Conservation (phyloP, 1,140 invertebrate species). For the Tetranychus cinnabarinus region DNA sequence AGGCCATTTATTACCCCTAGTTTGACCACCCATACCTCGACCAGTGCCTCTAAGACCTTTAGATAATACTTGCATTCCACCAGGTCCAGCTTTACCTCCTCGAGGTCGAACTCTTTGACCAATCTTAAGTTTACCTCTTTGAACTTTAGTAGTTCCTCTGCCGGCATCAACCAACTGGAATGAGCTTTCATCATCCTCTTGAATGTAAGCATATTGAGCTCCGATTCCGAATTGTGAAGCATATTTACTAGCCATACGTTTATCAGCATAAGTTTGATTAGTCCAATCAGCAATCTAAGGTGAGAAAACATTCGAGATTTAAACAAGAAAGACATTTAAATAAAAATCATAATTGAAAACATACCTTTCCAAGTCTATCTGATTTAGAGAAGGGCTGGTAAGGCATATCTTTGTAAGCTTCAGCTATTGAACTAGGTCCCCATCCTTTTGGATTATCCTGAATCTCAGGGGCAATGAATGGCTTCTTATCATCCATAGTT, state of each 20-base stretch:
- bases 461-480: conserved; percentile 42
- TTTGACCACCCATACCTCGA: background rate
- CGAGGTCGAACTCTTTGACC: conserved; percentile 22
- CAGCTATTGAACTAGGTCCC: conserved; percentile 81
- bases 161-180: conserved; percentile 93
- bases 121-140: conserved; percentile 50
- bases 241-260: conserved; percentile 85
- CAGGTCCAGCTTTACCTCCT: conserved; percentile 26
- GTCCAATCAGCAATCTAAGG: conserved; percentile 85
- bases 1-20: conserved; percentile 48
- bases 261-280: conserved; percentile 73
- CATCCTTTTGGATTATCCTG: conserved; percentile 76
- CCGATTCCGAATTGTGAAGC: conserved; percentile 71
- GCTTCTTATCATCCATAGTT: background rate
- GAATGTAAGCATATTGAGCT: conserved; percentile 87
- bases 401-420: conserved; percentile 89
- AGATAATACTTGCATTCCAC: conserved; percentile 21
- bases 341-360: background rate
- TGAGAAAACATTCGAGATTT: conserved; percentile 9
- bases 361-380: conserved; percentile 74
- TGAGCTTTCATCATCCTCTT: conserved; percentile 94
- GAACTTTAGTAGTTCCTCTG: conserved; percentile 55
- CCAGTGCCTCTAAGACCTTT: background rate
- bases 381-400: conserved; percentile 96
- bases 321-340: background rate